Percentiles rank a stretch among this genome's conserved stretches.
Conservation (phyloP, 2,888 invertebrate species). For the Polyploca ridens region DNA sequence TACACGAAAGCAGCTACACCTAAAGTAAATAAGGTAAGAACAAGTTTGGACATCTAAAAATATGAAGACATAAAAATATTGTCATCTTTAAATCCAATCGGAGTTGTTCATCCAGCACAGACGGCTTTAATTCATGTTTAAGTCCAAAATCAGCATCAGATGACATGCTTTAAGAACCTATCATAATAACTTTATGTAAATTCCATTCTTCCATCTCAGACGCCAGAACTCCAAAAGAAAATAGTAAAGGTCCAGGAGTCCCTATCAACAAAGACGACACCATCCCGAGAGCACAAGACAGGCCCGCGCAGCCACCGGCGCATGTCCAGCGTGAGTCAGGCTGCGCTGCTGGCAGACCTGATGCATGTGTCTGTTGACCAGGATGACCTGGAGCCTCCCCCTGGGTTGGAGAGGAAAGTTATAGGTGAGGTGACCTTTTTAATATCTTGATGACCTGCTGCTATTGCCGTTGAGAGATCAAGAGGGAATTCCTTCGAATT, state of each 20-base stretch:
- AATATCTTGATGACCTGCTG: background rate
- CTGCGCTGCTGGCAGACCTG: conserved; percentile 64
- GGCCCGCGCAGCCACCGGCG: conserved; percentile 59
- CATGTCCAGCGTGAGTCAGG: conserved; percentile 70
- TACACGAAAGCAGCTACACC: conserved; percentile 72
- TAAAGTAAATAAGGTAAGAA: conserved; percentile 64
- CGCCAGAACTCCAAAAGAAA: conserved; percentile 71
- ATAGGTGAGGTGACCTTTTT: conserved; percentile 52
- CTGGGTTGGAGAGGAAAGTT: conserved; percentile 65
- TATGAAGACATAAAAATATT: no score
- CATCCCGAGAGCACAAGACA: conserved; percentile 58
- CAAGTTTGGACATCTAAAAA: no score
- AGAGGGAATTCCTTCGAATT: no score
- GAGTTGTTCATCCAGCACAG: no score
- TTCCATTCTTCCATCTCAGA: conserved; percentile 44
- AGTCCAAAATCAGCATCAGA: no score
- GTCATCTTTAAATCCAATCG: no score
- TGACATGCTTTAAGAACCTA: no score
- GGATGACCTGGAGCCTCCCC: conserved; percentile 59
- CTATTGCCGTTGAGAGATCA: no score
- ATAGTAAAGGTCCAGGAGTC: conserved; percentile 53
- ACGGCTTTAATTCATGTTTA: no score
- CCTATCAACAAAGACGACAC: conserved; percentile 56
- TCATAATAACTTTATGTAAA: no score
- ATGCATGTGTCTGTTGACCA: conserved; percentile 68